Conservation (phyloP, 2,888 invertebrate species). For the Asteroscopus sphinx region DNA sequence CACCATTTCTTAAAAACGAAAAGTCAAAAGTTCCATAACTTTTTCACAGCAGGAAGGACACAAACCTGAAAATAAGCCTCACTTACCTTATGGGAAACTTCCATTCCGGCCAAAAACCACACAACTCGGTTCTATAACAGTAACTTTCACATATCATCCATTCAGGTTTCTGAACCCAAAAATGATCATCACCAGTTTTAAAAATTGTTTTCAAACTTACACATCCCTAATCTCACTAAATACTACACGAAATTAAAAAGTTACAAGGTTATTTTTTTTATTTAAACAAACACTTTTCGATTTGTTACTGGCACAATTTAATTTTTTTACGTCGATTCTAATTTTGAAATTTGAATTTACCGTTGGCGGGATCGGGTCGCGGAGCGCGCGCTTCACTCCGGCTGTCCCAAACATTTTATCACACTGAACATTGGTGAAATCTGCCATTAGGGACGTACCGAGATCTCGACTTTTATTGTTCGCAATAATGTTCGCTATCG, state of each 20-base stretch:
- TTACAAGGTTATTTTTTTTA: constrained; percentile 10
- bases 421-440: constrained; percentile 82
- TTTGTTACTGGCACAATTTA: constrained; percentile 37
- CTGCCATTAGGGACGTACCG: constrained; percentile 77
- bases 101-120: constrained; percentile 45
- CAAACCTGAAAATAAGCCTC: constrained; percentile 9
- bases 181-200: constrained; percentile 38
- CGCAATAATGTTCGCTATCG: constrained; percentile 65
- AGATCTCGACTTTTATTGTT: constrained; percentile 67
- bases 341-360: constrained; percentile 77
- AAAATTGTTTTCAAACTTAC: constrained; percentile 55
- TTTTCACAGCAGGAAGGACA: constrained; percentile 16
- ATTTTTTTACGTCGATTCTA: constrained; percentile 60
- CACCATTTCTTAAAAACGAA: constrained; percentile 8
- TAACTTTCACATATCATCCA: constrained; percentile 49
- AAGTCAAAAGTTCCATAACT: constrained; percentile 52
- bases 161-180: constrained; percentile 15
- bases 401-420: constrained; percentile 82
- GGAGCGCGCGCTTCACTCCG: constrained; percentile 75
- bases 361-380: constrained; percentile 78
- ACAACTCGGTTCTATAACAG: constrained; percentile 37
- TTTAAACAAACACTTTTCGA: constrained; percentile 14
- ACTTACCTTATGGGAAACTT: constrained; percentile 63
- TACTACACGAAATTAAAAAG: constrained; percentile 11
- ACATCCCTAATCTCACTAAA: constrained; percentile 46